phyloP scores from a whole-genome alignment of 2,113 vertebrate genomes.

The Phrynocephalus versicolor region DNA sequence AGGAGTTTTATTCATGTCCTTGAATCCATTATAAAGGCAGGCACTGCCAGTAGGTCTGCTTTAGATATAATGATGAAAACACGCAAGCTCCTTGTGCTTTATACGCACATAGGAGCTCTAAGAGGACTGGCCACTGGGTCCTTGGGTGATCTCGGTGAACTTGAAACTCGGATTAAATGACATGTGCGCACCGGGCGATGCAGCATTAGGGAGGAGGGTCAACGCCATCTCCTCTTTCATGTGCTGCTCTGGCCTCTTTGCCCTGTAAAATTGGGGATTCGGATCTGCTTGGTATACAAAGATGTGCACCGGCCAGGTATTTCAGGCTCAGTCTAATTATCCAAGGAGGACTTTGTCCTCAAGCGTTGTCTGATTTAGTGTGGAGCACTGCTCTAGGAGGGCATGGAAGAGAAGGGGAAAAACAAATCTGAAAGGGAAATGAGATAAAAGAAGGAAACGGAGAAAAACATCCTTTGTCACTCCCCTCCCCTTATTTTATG shows the following conservation, averaged over 20 bases:
- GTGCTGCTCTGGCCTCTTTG: conserved; percentile 58
- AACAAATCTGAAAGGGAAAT: conserved; percentile 71
- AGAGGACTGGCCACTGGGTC: conserved; percentile 55
- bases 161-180: conserved; percentile 47
- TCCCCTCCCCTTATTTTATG: conserved; percentile 11
- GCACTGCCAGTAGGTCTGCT: conserved; percentile 64
- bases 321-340: conserved; percentile 66
- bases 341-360: conserved; percentile 56
- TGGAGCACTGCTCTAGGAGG: conserved; percentile 62
- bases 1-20: conserved; percentile 77
- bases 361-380: conserved; percentile 66
- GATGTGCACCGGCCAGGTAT: conserved; percentile 67
- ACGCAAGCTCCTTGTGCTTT: conserved; percentile 57
- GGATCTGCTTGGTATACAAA: conserved; percentile 63
- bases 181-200: conserved; percentile 35
- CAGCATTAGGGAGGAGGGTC: conserved; percentile 38
- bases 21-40: conserved; percentile 73
- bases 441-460: conserved; percentile 66
- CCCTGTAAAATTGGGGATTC: conserved; percentile 66
- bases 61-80: conserved; percentile 72
- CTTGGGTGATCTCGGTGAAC: conserved; percentile 41
- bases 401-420: conserved; percentile 61
- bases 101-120: conserved; percentile 36
- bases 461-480: conserved; percentile 45
- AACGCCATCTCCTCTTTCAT: conserved; percentile 57